phyloP scores from a whole-genome alignment of 2,113 vertebrate genomes.

The Verasper variegatus region DNA sequence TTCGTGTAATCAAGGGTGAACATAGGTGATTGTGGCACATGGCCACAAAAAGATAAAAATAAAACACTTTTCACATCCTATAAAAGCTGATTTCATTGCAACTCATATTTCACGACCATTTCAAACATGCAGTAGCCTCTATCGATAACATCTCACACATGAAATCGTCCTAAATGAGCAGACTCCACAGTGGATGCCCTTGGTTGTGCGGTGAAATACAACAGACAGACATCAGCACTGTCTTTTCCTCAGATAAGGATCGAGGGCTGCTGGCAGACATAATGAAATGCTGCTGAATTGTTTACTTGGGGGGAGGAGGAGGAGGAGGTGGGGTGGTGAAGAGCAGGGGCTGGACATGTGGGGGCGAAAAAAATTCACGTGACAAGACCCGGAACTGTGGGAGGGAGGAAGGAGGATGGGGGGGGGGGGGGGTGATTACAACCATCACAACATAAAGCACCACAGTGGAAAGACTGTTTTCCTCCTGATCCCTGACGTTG shows the following conservation, averaged over 20 bases:
- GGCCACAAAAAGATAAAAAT: no score
- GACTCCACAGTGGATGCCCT: neutral
- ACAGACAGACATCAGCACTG: neutral
- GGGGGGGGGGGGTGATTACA: neutral
- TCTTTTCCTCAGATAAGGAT: constrained; percentile 9
- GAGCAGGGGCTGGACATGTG: constrained; percentile 44
- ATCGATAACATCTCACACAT: no score
- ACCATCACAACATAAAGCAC: constrained; percentile 19
- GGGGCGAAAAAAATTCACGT: constrained; percentile 63
- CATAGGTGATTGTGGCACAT: neutral
- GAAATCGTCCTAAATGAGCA: neutral
- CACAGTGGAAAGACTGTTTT: neutral
- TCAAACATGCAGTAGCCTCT: neutral
- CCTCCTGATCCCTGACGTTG: neutral
- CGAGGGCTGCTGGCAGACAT: constrained; percentile 30
- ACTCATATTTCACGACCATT: neutral
- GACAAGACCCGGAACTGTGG: constrained; percentile 55
- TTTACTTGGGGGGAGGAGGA: constrained; percentile 56
- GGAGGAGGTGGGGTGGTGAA: constrained; percentile 9
- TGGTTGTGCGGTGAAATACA: neutral
- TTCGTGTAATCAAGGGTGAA: constrained; percentile 1
- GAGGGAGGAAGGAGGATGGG: neutral
- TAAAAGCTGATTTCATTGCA: neutral
- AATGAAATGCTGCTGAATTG: constrained; percentile 57
- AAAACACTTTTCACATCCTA: neutral